Evolutionary conservation across 1,140 invertebrate genomes (phyloP), one percentile per base, ranked within the genome.

Genomic region (Armadillidium nasatum): DNA sequence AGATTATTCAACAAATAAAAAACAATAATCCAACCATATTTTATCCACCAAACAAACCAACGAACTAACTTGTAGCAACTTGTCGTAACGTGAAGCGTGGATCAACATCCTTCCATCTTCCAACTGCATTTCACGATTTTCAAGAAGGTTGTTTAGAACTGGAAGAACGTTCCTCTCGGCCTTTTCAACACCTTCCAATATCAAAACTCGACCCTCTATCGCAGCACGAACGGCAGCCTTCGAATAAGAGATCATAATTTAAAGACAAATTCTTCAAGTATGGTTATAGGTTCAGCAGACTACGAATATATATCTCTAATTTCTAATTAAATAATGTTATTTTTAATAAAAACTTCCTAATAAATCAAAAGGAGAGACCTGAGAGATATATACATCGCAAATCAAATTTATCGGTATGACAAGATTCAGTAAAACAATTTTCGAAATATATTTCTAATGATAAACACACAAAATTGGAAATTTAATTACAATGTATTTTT

Each of bases 181-280:
- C 84, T 98, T 98, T 87, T 99, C 96, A 74, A 99, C 94, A 7
- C 96, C 97, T 85, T 99, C 96, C 23, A 99, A 86, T n/a, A 98
- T 87, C 11, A 99, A 87, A 43, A 98, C 88, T 75, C 96, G 88
- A 93, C 93, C 91, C 93, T 80, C 73, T 4, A 76, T 70, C 13
- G 79, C 79, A 46, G 73, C 73, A 21, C 74, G 77, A n/a, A 80
- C 79, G 50, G 79, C 79, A 71, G 70, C 76, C 79, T 81, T 71
- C n/a, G 10, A 78, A 74, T 33, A 33, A 3, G 33, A 33, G 1
- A 33, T 3, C 1, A 33, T 33, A 33, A 33, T 33, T 33, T 33
- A 33, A 6, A 33, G 2, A 6, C 33, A n/a, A n/a, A n/a, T n/a
- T 33, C 33, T 33, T 6, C 33, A 33, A 33, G 33, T 3, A 33